These are phyloP conservation scores for Mormyrus lacerda DNA, from an alignment of 2,113 vertebrate genomes.

Conservation along the genomic window DNA sequence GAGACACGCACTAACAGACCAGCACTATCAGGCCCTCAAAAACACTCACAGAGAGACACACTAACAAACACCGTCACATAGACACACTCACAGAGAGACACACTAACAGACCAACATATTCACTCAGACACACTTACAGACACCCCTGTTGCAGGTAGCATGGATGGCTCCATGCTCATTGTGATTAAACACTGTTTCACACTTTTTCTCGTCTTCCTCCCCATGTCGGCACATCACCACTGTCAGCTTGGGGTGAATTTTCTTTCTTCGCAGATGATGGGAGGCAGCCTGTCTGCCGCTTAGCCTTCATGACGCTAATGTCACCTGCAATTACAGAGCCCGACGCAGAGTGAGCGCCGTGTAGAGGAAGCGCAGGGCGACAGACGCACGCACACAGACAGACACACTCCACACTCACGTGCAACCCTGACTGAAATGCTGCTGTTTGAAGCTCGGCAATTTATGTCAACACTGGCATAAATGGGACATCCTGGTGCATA, in stretches of 20 bases:
- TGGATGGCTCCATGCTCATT: neutral
- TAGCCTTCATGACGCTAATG: constrained; percentile 44
- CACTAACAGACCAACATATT: neutral
- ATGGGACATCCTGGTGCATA: constrained; percentile 35
- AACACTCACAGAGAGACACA: neutral
- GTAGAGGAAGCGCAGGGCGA: neutral
- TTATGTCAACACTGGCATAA: constrained; percentile 15
- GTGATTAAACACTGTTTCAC: constrained; percentile 37
- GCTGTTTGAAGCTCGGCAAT: constrained; percentile 6
- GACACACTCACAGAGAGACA: neutral
- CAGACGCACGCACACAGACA: neutral
- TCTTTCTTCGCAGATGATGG: constrained; percentile 38
- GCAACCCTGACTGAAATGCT: constrained; percentile 26
- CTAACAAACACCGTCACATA: neutral
- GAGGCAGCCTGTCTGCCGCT: constrained; percentile 33
- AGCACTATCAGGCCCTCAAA: too few species aligned
- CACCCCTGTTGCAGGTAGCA: neutral
- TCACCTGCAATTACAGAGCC: constrained; percentile 39
- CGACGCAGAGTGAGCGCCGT: neutral
- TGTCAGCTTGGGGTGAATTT: constrained; percentile 42
- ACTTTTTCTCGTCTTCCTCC: neutral
- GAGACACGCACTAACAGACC: neutral
- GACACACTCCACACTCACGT: neutral
- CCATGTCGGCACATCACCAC: constrained; percentile 38
- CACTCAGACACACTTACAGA: neutral